Evolutionary conservation across 2,888 invertebrate genomes (phyloP), one percentile per base, ranked within the genome.

Genomic region (Ganaspis brasiliensis): DNA sequence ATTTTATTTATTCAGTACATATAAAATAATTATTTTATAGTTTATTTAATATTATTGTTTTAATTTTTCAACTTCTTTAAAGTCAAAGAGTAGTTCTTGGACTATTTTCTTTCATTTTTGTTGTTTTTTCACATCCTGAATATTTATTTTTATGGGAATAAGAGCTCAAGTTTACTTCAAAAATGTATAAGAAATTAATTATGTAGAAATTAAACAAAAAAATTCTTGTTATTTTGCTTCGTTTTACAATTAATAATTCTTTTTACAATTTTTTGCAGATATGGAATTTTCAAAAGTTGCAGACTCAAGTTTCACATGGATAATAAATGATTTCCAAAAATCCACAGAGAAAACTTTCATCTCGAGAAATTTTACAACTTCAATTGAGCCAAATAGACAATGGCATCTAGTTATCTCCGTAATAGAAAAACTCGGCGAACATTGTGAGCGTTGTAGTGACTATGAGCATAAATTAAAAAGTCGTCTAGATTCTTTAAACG

Each of bases 241-340:
- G n/a, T n/a, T n/a, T n/a, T n/a, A n/a, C n/a, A 19, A 6, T 1
- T 16, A 19, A 14, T 26, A 26, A 26, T 59, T n/a, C 16, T 35
- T 59, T 9, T 59, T 14, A 31, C 0, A n/a, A n/a, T 26, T 31
- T 16, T 59, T 31, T 31, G 5, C 9, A 59, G 9, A 35, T 10
- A 57, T 59, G 59, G 31, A n/a, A 14, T 59, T 16, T 59, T 59
- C 59, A 5, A 37, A 40, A 40, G 14, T 21, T 21, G 19, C 63
- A 63, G 63, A 63, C 40, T 19, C 63, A 5, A 21, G 40, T 40
- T 63, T 63, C 21, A 63, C 63, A 6, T 63, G 63, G 63, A 63
- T 5, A 40, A 63, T 63, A 40, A 19, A 35, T 14, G 14, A 40
- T 10, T 63, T 63, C 21, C 10, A 37, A 37, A 9, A 63, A 31